Evolutionary conservation across 2,797 vertebrate species (phyloP).

Genomic region (Malurus leucopterus): DNA sequence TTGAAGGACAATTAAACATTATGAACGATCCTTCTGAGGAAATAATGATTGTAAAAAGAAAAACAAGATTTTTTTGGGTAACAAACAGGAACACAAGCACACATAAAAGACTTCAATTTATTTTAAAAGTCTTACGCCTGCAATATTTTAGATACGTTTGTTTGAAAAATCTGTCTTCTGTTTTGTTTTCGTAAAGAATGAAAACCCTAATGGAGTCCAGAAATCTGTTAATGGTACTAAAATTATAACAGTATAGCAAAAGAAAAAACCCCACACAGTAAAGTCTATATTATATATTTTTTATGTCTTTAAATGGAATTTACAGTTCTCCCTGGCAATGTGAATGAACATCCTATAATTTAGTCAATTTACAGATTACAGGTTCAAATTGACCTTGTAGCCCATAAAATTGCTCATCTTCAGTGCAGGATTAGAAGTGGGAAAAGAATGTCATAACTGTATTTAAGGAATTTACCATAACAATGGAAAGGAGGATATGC

Average conservation of each 20-base stretch:
- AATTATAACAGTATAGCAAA: constrained; percentile 68
- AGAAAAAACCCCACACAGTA: constrained; percentile 64
- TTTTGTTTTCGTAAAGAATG: constrained; percentile 56
- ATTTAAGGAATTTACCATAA: constrained; percentile 84
- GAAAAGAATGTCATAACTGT: constrained; percentile 84
- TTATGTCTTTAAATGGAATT: constrained; percentile 80
- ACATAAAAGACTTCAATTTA: constrained; percentile 23
- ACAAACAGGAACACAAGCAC: constrained; percentile 49
- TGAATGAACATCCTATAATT: constrained; percentile 87
- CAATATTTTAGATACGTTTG: constrained; percentile 47
- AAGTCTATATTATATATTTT: constrained; percentile 76
- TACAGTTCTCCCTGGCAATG: constrained; percentile 81
- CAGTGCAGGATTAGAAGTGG: constrained; percentile 77
- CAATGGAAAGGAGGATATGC: constrained; percentile 78
- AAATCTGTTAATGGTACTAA: constrained; percentile 65
- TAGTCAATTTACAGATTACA: constrained; percentile 88
- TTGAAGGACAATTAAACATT: constrained; percentile 75
- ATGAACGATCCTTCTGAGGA: constrained; percentile 60
- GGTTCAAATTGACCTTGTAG: constrained; percentile 85
- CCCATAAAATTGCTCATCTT: constrained; percentile 83
- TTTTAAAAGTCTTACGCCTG: constrained; percentile 8
- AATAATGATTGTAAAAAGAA: constrained; percentile 57
- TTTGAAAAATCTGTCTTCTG: constrained; percentile 62
- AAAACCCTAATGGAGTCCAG: constrained; percentile 53
- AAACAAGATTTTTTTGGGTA: constrained; percentile 56